These are phyloP conservation scores for Proteles cristata DNA, from an alignment of 2,113 vertebrate genomes.

Conservation along the genomic window DNA sequence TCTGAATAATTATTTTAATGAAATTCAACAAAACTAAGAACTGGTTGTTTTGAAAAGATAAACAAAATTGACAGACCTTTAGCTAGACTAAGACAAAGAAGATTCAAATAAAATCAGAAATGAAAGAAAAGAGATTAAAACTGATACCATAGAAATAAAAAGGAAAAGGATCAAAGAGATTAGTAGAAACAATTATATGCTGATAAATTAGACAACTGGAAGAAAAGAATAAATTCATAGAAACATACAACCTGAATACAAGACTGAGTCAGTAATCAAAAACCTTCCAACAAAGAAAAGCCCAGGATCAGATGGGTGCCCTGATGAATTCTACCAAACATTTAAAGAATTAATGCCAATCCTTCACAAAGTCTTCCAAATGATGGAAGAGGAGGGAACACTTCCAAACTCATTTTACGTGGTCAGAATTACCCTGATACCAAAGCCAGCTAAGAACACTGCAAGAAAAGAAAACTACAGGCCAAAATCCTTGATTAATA, in stretches of 20 bases:
- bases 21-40: background rate
- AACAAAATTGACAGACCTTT: background rate
- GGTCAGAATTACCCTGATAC: background rate
- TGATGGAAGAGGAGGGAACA: background rate
- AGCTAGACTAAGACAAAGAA: background rate
- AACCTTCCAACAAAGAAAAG: background rate
- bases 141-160: background rate
- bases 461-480: background rate
- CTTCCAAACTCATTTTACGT: background rate
- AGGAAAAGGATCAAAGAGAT: background rate
- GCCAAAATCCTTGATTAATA: background rate
- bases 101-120: background rate
- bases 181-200: background rate
- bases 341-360: background rate
- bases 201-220: background rate
- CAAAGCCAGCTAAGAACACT: background rate
- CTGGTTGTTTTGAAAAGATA: background rate
- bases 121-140: background rate
- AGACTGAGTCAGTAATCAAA: background rate
- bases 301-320: background rate
- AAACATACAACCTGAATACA: background rate
- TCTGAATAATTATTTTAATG: background rate
- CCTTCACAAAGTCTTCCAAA: background rate
- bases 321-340: background rate
- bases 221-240: background rate